A percentile compares a stretch with the other conserved stretches of the same genome.
Evolutionary conservation across 2,888 invertebrate genomes (phyloP).

Genomic region (Tubulanus polymorphus): DNA sequence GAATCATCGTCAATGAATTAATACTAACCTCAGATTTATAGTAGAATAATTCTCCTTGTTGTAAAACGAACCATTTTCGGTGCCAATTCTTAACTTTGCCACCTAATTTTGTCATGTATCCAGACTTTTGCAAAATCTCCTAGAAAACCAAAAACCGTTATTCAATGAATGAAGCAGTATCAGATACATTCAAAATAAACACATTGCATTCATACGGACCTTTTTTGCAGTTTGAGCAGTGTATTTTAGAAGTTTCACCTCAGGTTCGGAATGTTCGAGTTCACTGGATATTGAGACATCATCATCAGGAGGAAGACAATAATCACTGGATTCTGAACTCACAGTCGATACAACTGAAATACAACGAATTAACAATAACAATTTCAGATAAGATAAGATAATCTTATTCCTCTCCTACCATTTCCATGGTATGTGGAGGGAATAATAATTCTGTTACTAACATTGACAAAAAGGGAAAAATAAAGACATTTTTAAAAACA

Average conservation of each 20-base stretch:
- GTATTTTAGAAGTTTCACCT: slow-evolving; percentile 46
- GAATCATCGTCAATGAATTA: neutral
- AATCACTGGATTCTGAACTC: slow-evolving; percentile 77
- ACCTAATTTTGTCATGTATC: slow-evolving; percentile 83
- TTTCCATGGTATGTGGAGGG: no score
- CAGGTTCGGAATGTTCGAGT: slow-evolving; percentile 53
- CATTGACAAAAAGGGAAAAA: no score
- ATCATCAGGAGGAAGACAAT: slow-evolving; percentile 90
- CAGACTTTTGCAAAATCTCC: slow-evolving; percentile 72
- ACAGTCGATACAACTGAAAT: slow-evolving; percentile 31
- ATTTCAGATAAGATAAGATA: neutral
- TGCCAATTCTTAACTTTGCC: slow-evolving; percentile 96
- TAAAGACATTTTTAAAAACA: no score
- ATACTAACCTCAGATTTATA: slow-evolving; percentile 78
- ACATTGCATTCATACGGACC: neutral
- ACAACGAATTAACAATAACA: neutral
- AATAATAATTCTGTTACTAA: no score
- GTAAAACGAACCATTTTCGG: slow-evolving; percentile 91
- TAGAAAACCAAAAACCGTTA: slow-evolving; percentile 16
- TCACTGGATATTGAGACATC: slow-evolving; percentile 68
- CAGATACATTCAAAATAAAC: neutral
- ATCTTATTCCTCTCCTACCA: no score
- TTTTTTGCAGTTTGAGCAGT: slow-evolving; percentile 30
- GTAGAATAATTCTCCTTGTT: slow-evolving; percentile 86
- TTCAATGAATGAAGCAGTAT: no score